These are phyloP conservation scores for Drosophila bunnanda DNA, from an alignment of 2,888 invertebrate genomes.

Conservation along the genomic window DNA sequence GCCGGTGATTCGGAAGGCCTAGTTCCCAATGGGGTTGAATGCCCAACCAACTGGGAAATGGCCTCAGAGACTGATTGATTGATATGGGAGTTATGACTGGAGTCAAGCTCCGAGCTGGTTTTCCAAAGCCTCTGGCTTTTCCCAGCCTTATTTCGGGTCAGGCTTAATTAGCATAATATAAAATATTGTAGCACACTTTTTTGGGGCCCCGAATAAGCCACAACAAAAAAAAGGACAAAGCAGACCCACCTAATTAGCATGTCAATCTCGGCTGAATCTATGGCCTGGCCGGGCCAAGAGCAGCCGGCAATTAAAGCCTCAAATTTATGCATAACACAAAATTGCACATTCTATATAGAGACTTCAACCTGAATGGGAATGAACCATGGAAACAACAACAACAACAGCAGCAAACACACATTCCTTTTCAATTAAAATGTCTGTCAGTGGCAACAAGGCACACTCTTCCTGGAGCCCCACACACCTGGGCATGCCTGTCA, in stretches of 20 bases:
- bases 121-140: constrained; percentile 2
- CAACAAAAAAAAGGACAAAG: constrained; percentile 38
- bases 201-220: constrained; percentile 6
- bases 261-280: constrained; percentile 48
- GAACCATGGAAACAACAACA: constrained; percentile 20
- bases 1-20: constrained; percentile 67
- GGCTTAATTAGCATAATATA: constrained; percentile 40
- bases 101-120: background rate
- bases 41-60: constrained; percentile 29
- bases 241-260: constrained; percentile 67
- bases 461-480: constrained; percentile 15
- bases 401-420: constrained; percentile 45
- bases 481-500: constrained; percentile 72
- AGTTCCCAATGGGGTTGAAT: constrained; percentile 35
- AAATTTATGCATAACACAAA: constrained; percentile 65
- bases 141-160: constrained; percentile 13
- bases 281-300: constrained; percentile 2
- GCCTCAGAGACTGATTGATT: constrained; percentile 28
- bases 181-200: constrained; percentile 42
- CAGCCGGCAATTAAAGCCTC: constrained; percentile 58
- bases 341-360: constrained; percentile 60
- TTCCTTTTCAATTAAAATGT: constrained; percentile 75
- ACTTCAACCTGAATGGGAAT: constrained; percentile 35
- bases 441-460: constrained; percentile 54
- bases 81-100: constrained; percentile 16